phyloP scores from a whole-genome alignment of 1,140 invertebrate genomes.

The Pachyrhynchus sulphureomaculatus region DNA sequence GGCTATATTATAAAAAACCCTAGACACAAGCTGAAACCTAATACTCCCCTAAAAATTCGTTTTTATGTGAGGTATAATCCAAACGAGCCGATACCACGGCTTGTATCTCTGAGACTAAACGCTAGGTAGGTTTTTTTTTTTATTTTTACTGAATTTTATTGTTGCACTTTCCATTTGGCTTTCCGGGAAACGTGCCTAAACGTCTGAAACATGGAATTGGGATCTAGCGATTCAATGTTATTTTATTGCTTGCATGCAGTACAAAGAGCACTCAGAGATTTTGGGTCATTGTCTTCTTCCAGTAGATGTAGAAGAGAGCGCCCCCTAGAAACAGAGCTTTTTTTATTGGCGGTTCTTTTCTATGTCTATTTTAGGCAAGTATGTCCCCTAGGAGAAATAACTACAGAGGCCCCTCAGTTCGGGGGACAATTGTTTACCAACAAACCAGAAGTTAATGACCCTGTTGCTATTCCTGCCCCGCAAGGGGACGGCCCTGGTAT shows the following conservation, averaged over 20 bases:
- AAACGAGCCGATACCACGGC: constrained; percentile 37
- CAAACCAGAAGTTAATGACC: constrained; percentile 2
- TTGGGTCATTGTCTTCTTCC: too few species aligned
- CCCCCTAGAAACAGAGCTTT: too few species aligned
- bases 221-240: too few species aligned
- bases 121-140: constrained; percentile 33
- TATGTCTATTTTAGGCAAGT: not conserved
- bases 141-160: not conserved
- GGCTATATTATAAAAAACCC: constrained; percentile 47
- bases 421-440: constrained; percentile 33
- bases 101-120: constrained; percentile 42
- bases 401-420: constrained; percentile 36
- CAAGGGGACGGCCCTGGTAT: too few species aligned
- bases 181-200: not conserved
- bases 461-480: too few species aligned
- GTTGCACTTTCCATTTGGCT: not conserved
- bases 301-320: too few species aligned
- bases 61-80: constrained; percentile 48
- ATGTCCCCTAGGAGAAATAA: constrained; percentile 38
- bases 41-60: constrained; percentile 37
- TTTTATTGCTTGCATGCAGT: too few species aligned
- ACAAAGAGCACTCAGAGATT: too few species aligned
- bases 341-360: too few species aligned
- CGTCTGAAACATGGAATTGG: too few species aligned
- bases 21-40: constrained; percentile 39